A percentile compares a stretch with the other conserved stretches of the same genome.
These are phyloP conservation scores for Dione juno DNA, from an alignment of 2,888 invertebrate genomes.

Conservation along the genomic window DNA sequence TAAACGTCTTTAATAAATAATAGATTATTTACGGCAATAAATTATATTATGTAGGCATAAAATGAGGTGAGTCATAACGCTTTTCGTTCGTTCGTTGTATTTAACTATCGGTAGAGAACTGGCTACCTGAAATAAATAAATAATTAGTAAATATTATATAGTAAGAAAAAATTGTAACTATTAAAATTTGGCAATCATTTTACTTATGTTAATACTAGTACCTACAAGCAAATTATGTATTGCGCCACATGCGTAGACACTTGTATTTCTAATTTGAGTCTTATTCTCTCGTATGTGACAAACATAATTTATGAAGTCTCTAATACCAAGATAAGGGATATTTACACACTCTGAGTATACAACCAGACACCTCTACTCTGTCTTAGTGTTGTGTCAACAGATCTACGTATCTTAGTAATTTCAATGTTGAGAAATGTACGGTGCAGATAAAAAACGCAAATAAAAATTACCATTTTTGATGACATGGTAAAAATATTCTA, in stretches of 20 bases:
- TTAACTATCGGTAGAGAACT: background rate
- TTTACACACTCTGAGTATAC: slow-evolving; percentile 78
- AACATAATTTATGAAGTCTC: slow-evolving; percentile 83
- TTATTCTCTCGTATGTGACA: slow-evolving; percentile 74
- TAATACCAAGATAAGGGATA: slow-evolving; percentile 80
- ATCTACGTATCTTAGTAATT: slow-evolving; percentile 77
- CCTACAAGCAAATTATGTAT: slow-evolving; percentile 5
- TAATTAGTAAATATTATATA: background rate
- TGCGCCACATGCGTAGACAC: slow-evolving; percentile 16
- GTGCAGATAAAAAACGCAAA: slow-evolving; percentile 73
- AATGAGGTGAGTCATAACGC: slow-evolving; percentile 26
- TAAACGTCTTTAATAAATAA: background rate
- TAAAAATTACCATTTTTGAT: slow-evolving; percentile 63
- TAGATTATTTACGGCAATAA: slow-evolving; percentile 42
- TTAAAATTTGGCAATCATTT: background rate
- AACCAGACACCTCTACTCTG: slow-evolving; percentile 74
- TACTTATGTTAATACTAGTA: background rate
- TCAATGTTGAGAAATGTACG: slow-evolving; percentile 76
- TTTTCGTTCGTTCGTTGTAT: no score
- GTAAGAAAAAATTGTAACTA: background rate
- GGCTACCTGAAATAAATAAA: background rate
- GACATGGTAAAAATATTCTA: slow-evolving; percentile 53
- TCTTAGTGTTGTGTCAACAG: slow-evolving; percentile 77
- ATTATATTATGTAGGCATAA: slow-evolving; percentile 25
- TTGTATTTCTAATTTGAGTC: slow-evolving; percentile 39